Evolutionary conservation across 2,888 invertebrate genomes (phyloP).

Genomic region (Cerastis rubricosa): DNA sequence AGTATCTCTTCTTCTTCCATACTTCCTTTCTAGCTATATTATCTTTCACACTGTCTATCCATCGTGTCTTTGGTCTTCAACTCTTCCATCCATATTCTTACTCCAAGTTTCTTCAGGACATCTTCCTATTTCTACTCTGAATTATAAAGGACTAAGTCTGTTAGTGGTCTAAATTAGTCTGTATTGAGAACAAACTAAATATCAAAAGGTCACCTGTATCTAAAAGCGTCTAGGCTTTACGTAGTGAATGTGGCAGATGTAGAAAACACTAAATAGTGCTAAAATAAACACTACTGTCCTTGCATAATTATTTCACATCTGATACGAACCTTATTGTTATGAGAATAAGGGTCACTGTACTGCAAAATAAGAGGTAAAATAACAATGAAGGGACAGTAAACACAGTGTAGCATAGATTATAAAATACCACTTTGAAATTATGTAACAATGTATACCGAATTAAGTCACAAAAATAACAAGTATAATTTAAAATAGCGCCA

Average conservation of each 20-base stretch:
- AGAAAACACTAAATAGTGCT: conserved; percentile 60
- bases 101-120: neutral
- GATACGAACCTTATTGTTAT: neutral
- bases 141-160: neutral
- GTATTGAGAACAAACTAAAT: conserved; percentile 28
- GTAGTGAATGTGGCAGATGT: conserved; percentile 55
- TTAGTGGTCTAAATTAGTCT: neutral
- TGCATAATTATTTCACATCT: neutral
- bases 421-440: conserved; percentile 51
- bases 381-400: conserved; percentile 21
- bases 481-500: conserved; percentile 54
- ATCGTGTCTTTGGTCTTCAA: neutral
- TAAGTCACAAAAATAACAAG: conserved; percentile 55
- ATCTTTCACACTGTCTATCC: neutral
- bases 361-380: neutral
- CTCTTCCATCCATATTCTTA: neutral
- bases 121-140: neutral
- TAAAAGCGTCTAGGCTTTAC: conserved; percentile 58
- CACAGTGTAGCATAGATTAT: conserved; percentile 54
- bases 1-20: neutral
- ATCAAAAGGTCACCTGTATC: conserved; percentile 30
- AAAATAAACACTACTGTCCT: conserved; percentile 41
- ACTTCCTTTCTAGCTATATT: neutral
- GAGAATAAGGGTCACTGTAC: neutral
- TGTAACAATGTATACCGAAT: conserved; percentile 61